phyloP scores from a whole-genome alignment of 2,888 invertebrate genomes.

The Alloplasta piceator region DNA sequence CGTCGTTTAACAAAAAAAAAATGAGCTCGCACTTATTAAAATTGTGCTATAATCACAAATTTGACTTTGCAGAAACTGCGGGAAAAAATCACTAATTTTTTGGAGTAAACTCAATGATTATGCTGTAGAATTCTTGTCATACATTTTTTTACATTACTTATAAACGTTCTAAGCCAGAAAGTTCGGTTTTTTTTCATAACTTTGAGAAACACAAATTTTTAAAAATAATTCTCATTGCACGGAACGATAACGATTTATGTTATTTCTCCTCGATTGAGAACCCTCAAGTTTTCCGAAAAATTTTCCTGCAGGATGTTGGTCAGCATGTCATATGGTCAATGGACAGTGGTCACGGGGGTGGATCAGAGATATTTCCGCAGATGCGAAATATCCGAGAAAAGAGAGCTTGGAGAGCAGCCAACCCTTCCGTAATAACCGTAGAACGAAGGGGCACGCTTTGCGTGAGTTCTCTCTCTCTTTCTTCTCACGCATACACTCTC shows the following conservation, averaged over 20 bases:
- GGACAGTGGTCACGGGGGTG: slow-evolving; percentile 78
- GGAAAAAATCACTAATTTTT: too few species aligned
- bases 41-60: too few species aligned
- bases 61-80: too few species aligned
- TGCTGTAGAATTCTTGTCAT: too few species aligned
- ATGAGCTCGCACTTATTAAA: too few species aligned
- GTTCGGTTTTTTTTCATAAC: neutral
- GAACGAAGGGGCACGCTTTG: slow-evolving; percentile 72
- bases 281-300: slow-evolving; percentile 69
- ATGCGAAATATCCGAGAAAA: slow-evolving; percentile 71
- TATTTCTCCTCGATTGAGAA: slow-evolving; percentile 62
- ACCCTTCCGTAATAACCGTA: slow-evolving; percentile 82
- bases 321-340: slow-evolving; percentile 83
- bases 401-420: slow-evolving; percentile 69
- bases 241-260: neutral
- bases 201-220: neutral
- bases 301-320: slow-evolving; percentile 78
- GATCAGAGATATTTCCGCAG: slow-evolving; percentile 75
- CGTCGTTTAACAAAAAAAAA: too few species aligned
- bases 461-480: slow-evolving; percentile 66
- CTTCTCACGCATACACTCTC: slow-evolving; percentile 5
- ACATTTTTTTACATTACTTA: too few species aligned
- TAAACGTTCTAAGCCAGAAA: too few species aligned
- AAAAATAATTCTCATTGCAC: neutral
- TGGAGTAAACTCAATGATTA: too few species aligned